Conservation (phyloP, 2,888 invertebrate genomes). For the Timandra comae region DNA sequence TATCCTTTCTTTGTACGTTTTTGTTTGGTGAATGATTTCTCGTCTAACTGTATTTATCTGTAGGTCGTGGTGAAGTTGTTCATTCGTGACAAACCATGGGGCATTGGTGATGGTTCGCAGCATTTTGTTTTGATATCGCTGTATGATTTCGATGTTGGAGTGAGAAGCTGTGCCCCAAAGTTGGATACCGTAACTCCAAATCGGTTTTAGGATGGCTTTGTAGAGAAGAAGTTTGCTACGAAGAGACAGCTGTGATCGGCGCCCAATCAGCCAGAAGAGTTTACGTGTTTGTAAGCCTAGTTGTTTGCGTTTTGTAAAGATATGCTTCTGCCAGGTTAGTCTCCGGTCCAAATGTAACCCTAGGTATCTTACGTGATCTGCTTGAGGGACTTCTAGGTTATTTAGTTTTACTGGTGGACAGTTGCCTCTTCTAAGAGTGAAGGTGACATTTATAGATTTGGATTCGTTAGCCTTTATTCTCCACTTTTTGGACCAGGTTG, state of each 20-base stretch:
- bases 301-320: constrained; percentile 12
- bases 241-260: constrained; percentile 4
- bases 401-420: constrained; percentile 1
- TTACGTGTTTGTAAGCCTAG: constrained; percentile 4
- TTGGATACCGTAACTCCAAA: no score
- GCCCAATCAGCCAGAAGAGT: constrained; percentile 10
- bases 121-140: no score
- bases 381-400: constrained; percentile 2
- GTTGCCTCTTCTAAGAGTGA: constrained; percentile 1
- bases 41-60: not conserved
- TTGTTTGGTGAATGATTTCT: no score
- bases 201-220: no score
- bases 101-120: constrained; percentile 4
- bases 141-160: no score
- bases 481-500: constrained; percentile 2
- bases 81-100: constrained; percentile 4
- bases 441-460: not conserved
- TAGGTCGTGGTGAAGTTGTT: not conserved
- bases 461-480: constrained; percentile 1
- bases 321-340: constrained; percentile 19
- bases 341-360: constrained; percentile 17
- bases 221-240: constrained; percentile 8
- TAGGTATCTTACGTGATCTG: constrained; percentile 15
- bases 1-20: no score
- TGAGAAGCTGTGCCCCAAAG: no score